Percentiles rank a stretch among this genome's conserved stretches.
These are phyloP conservation scores for Eilema caniola DNA, from an alignment of 2,888 invertebrate species.

Conservation along the genomic window DNA sequence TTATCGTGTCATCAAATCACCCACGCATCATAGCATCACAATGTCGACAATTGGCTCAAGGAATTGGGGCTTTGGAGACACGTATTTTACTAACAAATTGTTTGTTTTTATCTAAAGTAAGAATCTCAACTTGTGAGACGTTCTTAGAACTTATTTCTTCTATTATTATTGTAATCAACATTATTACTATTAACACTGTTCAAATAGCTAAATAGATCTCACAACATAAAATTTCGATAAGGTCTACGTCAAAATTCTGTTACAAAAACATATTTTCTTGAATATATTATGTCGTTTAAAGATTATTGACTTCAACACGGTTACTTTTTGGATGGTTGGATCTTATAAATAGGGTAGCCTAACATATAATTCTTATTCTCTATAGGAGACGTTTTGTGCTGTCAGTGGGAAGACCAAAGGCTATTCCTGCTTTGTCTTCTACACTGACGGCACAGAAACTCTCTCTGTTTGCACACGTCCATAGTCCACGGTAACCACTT, in stretches of 20 bases:
- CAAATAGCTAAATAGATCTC: background rate
- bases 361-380: too few species aligned
- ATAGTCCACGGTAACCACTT: too few species aligned
- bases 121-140: constrained; percentile 32
- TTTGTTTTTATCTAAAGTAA: constrained; percentile 48
- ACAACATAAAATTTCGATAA: background rate
- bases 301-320: background rate
- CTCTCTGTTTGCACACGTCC: too few species aligned
- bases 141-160: constrained; percentile 46
- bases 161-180: too few species aligned
- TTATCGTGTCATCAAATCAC: constrained; percentile 70
- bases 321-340: background rate
- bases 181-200: too few species aligned
- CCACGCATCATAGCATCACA: constrained; percentile 75
- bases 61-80: constrained; percentile 66
- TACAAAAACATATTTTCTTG: background rate
- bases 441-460: too few species aligned
- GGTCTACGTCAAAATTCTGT: background rate
- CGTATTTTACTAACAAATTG: constrained; percentile 64
- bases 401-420: too few species aligned
- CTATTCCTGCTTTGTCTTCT: too few species aligned
- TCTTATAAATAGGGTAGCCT: too few species aligned
- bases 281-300: background rate
- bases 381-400: too few species aligned
- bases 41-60: constrained; percentile 66